Evolutionary conservation across 2,888 invertebrate species (phyloP).

Genomic region (Calliphora vomitoria): DNA sequence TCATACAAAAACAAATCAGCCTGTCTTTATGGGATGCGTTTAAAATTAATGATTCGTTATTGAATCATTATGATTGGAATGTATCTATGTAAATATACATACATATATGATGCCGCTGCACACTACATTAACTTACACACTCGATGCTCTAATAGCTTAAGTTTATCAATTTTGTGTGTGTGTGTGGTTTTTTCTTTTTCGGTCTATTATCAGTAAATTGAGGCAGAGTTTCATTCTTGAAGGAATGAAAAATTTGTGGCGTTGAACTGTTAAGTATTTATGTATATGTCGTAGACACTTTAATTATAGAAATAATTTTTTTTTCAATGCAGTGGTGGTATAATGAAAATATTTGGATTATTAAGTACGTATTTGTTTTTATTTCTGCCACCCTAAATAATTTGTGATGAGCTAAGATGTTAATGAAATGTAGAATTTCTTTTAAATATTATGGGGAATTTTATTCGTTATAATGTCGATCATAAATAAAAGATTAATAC

Average conservation of each 20-base stretch:
- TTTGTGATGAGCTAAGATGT: too few relatives aligned
- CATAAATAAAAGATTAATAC: neutral
- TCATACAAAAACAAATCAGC: slow-evolving; percentile 16
- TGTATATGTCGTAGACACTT: slow-evolving; percentile 6
- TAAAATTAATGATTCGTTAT: slow-evolving; percentile 58
- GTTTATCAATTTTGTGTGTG: slow-evolving; percentile 11
- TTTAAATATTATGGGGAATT: too few relatives aligned
- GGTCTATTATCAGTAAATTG: slow-evolving; percentile 39
- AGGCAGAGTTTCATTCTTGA: slow-evolving; percentile 28
- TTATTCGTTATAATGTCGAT: too few relatives aligned
- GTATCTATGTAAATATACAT: neutral
- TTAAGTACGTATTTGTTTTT: neutral
- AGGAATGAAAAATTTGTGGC: neutral
- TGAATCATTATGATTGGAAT: slow-evolving; percentile 50
- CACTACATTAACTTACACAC: neutral
- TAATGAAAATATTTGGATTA: neutral
- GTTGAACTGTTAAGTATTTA: neutral
- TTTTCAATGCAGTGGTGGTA: neutral
- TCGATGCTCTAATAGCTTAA: neutral
- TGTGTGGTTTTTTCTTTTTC: neutral
- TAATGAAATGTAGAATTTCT: too few relatives aligned
- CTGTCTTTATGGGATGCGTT: slow-evolving; percentile 52
- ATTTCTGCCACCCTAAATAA: too few relatives aligned
- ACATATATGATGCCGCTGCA: neutral
- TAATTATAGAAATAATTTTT: slow-evolving; percentile 14